A percentile compares a stretch with the other conserved stretches of the same genome.
Evolutionary conservation across 37 sponge, comb jelly and placozoan species (phyloP).

Genomic region (Ephydatia muelleri): DNA sequence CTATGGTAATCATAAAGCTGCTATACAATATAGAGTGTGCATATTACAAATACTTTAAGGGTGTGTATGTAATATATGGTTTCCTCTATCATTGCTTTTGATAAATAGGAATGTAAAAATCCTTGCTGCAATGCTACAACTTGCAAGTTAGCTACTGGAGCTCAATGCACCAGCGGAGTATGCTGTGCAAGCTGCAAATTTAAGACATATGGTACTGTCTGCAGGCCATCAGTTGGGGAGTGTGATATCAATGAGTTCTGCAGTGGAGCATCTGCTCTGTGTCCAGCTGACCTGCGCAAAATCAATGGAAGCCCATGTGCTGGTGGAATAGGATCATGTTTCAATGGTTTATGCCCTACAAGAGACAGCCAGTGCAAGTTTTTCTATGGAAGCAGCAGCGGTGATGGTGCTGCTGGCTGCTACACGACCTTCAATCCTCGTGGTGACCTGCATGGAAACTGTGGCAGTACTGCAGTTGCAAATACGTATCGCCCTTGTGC

Average conservation of each 20-base stretch:
- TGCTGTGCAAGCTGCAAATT: constrained; percentile 48
- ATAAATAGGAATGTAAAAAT: constrained; percentile 52
- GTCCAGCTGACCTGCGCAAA: neutral
- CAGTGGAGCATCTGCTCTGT: constrained; percentile 6
- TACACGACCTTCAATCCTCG: neutral
- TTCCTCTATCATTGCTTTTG: no score
- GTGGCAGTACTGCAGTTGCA: neutral
- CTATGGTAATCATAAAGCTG: no score
- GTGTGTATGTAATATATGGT: no score
- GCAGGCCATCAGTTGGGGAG: constrained; percentile 22
- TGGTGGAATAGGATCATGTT: neutral
- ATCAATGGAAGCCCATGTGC: neutral
- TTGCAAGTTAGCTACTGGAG: constrained; percentile 31
- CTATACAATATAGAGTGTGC: no score
- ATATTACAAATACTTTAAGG: neutral
- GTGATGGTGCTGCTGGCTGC: neutral
- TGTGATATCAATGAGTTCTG: constrained; percentile 53
- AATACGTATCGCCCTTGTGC: neutral
- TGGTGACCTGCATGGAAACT: constrained; percentile 19
- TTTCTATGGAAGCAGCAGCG: neutral
- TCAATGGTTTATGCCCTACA: neutral
- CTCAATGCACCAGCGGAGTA: constrained; percentile 28
- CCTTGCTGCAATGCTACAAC: constrained; percentile 68
- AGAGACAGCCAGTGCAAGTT: neutral
- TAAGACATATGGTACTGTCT: constrained; percentile 10